phyloP scores from a whole-genome alignment of 2,888 invertebrate genomes.

The Bellardia pandia region DNA sequence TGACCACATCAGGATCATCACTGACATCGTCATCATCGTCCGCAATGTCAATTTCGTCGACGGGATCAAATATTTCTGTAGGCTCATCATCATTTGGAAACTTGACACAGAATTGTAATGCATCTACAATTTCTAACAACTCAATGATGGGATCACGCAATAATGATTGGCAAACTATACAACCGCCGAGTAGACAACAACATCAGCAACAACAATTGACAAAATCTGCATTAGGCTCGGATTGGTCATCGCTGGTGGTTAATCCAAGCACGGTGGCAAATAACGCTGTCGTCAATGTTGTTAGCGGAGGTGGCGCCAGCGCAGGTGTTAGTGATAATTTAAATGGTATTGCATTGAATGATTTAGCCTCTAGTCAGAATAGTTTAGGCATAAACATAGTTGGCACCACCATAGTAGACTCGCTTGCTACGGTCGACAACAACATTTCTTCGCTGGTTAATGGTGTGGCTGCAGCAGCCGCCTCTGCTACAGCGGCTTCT shows the following conservation, averaged over 20 bases:
- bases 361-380: constrained; percentile 84
- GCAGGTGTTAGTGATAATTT: constrained; percentile 80
- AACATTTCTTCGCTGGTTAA: constrained; percentile 77
- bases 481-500: constrained; percentile 74
- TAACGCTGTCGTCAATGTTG: constrained; percentile 70
- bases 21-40: constrained; percentile 70
- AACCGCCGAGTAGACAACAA: constrained; percentile 80
- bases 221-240: constrained; percentile 71
- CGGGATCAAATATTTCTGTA: constrained; percentile 75
- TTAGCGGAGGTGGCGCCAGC: constrained; percentile 74
- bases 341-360: constrained; percentile 83
- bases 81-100: constrained; percentile 80
- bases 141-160: constrained; percentile 75
- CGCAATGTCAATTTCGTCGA: constrained; percentile 74
- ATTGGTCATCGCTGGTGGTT: constrained; percentile 76
- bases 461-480: constrained; percentile 80
- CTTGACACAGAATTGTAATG: constrained; percentile 70
- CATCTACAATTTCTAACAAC: constrained; percentile 61
- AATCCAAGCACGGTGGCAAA: constrained; percentile 66
- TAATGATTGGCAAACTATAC: constrained; percentile 84
- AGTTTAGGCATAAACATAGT: constrained; percentile 80
- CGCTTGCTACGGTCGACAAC: constrained; percentile 63
- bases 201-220: constrained; percentile 60
- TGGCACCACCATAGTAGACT: constrained; percentile 69
- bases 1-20: constrained; percentile 73